Evolutionary conservation across 2,797 vertebrate species (phyloP).

Genomic region (Enteromius paludinosus): DNA sequence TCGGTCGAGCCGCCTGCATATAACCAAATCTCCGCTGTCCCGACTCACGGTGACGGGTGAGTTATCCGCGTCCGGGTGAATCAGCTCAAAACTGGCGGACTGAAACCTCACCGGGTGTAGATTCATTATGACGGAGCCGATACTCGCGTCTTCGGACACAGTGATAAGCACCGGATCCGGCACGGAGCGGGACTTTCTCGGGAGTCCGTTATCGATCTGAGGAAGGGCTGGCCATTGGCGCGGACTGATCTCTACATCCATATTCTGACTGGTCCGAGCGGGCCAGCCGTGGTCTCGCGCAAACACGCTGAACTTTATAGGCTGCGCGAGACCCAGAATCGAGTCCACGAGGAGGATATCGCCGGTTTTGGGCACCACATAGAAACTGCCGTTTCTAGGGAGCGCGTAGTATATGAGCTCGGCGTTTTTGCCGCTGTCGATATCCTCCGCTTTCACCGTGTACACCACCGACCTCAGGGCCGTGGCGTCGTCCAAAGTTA

Average conservation of each 20-base stretch:
- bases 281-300: constrained; percentile 86
- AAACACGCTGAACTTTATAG: constrained; percentile 81
- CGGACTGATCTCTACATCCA: constrained; percentile 81
- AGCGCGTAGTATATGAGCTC: constrained; percentile 84
- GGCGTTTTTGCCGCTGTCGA: constrained; percentile 85
- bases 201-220: constrained; percentile 54
- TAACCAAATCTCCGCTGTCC: constrained; percentile 83
- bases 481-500: constrained; percentile 84
- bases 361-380: constrained; percentile 88
- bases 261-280: constrained; percentile 77
- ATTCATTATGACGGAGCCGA: constrained; percentile 81
- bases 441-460: constrained; percentile 79
- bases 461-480: constrained; percentile 82
- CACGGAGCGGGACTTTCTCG: constrained; percentile 71
- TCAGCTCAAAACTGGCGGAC: constrained; percentile 78
- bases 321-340: constrained; percentile 79
- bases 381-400: constrained; percentile 84
- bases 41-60: constrained; percentile 81
- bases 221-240: constrained; percentile 68
- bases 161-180: constrained; percentile 76
- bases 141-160: constrained; percentile 83
- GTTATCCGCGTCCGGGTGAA: constrained; percentile 76
- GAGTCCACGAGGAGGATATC: constrained; percentile 87
- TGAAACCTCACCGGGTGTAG: constrained; percentile 79
- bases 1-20: constrained; percentile 81